phyloP scores from a whole-genome alignment of 2,888 invertebrate genomes.

The Hemistola chrysoprasaria region DNA sequence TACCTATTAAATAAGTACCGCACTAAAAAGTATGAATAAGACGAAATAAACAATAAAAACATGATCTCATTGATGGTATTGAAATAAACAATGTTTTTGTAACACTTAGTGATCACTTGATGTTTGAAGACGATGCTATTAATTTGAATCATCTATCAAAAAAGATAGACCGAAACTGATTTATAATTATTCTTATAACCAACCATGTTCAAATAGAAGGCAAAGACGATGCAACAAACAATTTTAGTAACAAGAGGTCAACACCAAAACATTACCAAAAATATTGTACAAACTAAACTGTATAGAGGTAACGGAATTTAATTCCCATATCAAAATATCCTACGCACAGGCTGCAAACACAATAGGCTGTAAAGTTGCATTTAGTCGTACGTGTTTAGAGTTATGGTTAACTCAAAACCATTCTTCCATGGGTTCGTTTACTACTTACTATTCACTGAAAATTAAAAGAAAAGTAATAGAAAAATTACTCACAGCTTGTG shows the following conservation, averaged over 20 bases:
- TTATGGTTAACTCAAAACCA: conserved; percentile 10
- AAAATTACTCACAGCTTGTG: conserved; percentile 25
- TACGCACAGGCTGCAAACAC: conserved; percentile 41
- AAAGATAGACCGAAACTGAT: too few relatives aligned
- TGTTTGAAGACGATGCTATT: conserved; percentile 1
- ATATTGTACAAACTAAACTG: background rate
- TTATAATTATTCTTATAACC: too few relatives aligned
- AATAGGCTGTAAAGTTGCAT: conserved; percentile 51
- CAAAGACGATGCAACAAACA: too few relatives aligned
- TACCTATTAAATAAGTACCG: too few relatives aligned
- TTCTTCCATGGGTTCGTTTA: conserved; percentile 3
- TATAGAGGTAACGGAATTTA: background rate
- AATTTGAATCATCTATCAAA: too few relatives aligned
- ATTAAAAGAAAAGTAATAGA: conserved; percentile 1
- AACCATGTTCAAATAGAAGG: too few relatives aligned
- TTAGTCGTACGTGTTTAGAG: conserved; percentile 13
- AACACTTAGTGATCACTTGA: conserved; percentile 9
- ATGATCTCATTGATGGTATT: conserved; percentile 10
- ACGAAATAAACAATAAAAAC: conserved; percentile 21
- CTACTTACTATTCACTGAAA: background rate
- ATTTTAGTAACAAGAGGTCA: too few relatives aligned
- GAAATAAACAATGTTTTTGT: conserved; percentile 11
- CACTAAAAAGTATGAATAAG: conserved; percentile 8
- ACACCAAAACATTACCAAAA: background rate
- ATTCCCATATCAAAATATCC: too few relatives aligned